Percentiles rank a stretch among this genome's conserved stretches.
phyloP scores from a whole-genome alignment of 2,888 invertebrate genomes.

The Marasmarcha lunaedactyla region DNA sequence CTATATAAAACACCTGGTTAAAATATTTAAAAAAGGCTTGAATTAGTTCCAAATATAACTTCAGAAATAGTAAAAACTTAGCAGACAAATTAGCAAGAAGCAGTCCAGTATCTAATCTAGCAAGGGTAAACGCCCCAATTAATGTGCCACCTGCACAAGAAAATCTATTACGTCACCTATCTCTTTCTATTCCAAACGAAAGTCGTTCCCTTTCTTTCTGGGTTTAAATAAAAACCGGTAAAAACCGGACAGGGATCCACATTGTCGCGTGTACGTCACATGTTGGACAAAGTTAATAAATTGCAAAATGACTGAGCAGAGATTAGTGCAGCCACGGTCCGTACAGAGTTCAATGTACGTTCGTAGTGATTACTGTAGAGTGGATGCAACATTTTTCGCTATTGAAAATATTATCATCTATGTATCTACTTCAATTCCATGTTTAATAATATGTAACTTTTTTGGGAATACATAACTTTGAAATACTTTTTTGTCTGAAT shows the following conservation, averaged over 20 bases:
- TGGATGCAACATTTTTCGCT: constrained; percentile 13
- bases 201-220: neutral
- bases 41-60: too few relatives aligned
- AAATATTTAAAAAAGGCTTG: too few relatives aligned
- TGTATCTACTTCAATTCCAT: too few relatives aligned
- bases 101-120: neutral
- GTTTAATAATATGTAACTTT: too few relatives aligned
- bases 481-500: too few relatives aligned
- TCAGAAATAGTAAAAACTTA: too few relatives aligned
- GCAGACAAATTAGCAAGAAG: too few relatives aligned
- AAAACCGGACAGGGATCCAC: constrained; percentile 7
- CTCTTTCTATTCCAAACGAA: constrained; percentile 1
- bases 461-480: too few relatives aligned
- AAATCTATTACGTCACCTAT: neutral
- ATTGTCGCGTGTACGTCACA: constrained; percentile 18
- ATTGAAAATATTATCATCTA: too few relatives aligned
- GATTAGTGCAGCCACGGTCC: constrained; percentile 25
- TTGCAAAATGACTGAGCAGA: constrained; percentile 35
- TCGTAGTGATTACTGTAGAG: constrained; percentile 23
- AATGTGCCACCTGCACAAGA: neutral
- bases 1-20: too few relatives aligned
- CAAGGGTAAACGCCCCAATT: neutral
- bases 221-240: neutral
- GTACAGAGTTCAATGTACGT: constrained; percentile 38
- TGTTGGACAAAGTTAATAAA: constrained; percentile 37